A percentile compares a stretch with the other conserved stretches of the same genome.
These are phyloP conservation scores for Hyalella azteca DNA, from an alignment of 2,888 invertebrate species.

Conservation along the genomic window DNA sequence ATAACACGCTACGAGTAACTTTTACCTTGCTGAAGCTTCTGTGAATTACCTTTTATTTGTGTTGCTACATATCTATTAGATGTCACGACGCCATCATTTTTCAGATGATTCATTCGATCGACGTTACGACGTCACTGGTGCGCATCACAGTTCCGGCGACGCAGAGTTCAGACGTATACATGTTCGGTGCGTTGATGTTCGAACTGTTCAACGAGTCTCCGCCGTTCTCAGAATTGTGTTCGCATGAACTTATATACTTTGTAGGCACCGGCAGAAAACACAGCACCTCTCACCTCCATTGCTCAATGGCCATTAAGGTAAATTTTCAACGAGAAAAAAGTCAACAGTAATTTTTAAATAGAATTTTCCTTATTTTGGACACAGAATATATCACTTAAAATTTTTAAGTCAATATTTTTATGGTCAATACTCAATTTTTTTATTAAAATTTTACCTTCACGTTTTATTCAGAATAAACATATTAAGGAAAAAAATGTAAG, in stretches of 20 bases:
- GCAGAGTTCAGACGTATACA: slow-evolving; percentile 61
- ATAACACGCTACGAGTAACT: too few species aligned
- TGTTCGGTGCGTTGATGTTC: slow-evolving; percentile 61
- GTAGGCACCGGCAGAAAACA: slow-evolving; percentile 61
- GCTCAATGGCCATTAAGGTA: slow-evolving; percentile 63
- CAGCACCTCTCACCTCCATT: slow-evolving; percentile 61
- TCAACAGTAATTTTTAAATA: not conserved
- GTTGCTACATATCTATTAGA: too few species aligned
- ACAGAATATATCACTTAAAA: too few species aligned
- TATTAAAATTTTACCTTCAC: too few species aligned
- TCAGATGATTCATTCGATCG: slow-evolving; percentile 52
- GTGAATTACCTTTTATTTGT: too few species aligned
- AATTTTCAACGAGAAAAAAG: slow-evolving; percentile 29
- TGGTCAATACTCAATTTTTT: too few species aligned
- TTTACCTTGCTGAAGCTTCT: too few species aligned
- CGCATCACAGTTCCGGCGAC: slow-evolving; percentile 58
- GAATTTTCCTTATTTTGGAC: not conserved
- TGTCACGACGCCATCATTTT: not conserved
- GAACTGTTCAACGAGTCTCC: slow-evolving; percentile 61
- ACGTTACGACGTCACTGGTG: slow-evolving; percentile 59
- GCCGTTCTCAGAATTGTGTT: slow-evolving; percentile 60
- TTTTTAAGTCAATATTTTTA: too few species aligned
- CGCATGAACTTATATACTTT: slow-evolving; percentile 60
- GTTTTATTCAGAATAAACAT: not conserved
- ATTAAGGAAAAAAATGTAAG: not conserved